phyloP scores from a whole-genome alignment of 2,888 invertebrate genomes.

The Melitaea athalia region DNA sequence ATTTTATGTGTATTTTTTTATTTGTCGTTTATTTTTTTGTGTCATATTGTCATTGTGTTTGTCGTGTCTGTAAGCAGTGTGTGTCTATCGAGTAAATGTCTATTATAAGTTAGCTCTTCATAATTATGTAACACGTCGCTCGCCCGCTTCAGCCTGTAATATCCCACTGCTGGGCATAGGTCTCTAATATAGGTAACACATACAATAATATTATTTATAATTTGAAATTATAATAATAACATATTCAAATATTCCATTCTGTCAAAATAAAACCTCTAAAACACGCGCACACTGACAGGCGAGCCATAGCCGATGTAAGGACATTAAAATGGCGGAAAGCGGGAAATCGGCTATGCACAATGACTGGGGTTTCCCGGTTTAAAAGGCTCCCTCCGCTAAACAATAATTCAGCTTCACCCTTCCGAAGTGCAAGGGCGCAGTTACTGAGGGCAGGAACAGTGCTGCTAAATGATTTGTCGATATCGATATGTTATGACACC shows the following conservation, averaged over 20 bases:
- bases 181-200: no score
- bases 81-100: no score
- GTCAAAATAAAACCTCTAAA: conserved; percentile 7
- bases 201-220: background rate
- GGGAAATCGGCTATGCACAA: conserved; percentile 81
- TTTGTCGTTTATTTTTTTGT: no score
- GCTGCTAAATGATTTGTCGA: conserved; percentile 41
- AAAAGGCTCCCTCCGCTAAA: conserved; percentile 74
- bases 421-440: conserved; percentile 82
- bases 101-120: background rate
- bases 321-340: conserved; percentile 80
- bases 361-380: conserved; percentile 81
- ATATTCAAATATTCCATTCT: conserved; percentile 1
- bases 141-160: no score
- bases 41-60: no score
- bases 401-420: conserved; percentile 82
- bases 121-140: no score
- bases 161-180: no score
- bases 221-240: background rate
- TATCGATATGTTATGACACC: background rate
- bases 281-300: conserved; percentile 34
- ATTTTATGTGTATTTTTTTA: no score
- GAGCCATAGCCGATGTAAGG: conserved; percentile 47
- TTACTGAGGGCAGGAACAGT: conserved; percentile 68
- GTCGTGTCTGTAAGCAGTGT: no score